Evolutionary conservation across 1,140 invertebrate species (phyloP).

Genomic region (Mamestra configurata): DNA sequence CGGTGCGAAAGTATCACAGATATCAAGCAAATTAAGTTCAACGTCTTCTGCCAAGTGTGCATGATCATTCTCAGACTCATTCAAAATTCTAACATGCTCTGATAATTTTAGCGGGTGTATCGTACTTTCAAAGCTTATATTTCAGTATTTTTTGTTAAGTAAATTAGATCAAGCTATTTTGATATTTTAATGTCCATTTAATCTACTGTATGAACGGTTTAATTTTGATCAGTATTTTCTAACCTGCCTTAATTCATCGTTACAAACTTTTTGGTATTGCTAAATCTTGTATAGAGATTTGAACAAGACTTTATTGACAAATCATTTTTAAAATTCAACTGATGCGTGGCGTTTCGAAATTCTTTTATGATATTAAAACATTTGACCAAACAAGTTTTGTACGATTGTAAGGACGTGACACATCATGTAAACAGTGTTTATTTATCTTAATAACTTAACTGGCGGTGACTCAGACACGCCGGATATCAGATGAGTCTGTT

Average conservation of each 20-base stretch:
- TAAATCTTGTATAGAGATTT: no score
- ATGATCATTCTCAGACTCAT: constrained; percentile 10
- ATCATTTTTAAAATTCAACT: no score
- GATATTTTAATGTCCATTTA: background rate
- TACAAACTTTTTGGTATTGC: background rate
- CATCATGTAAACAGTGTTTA: constrained; percentile 24
- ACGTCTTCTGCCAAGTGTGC: background rate
- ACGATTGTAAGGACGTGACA: constrained; percentile 11
- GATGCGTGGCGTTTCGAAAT: background rate
- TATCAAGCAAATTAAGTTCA: background rate
- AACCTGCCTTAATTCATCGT: background rate
- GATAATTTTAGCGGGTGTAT: constrained; percentile 22
- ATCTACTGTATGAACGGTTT: no score
- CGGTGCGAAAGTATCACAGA: background rate
- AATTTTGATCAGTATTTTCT: no score
- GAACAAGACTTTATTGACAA: no score
- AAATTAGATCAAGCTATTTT: background rate
- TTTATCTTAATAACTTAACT: constrained; percentile 20
- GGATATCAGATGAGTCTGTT: constrained; percentile 30
- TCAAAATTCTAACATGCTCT: constrained; percentile 33
- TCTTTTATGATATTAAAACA: constrained; percentile 2
- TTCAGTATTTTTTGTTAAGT: background rate
- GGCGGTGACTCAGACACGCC: constrained; percentile 3
- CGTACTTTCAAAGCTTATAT: constrained; percentile 34
- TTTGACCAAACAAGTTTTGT: background rate